Percentiles rank a stretch among this genome's conserved stretches.
Evolutionary conservation across 2,888 invertebrate genomes (phyloP).

Genomic region (Xanthia togata): DNA sequence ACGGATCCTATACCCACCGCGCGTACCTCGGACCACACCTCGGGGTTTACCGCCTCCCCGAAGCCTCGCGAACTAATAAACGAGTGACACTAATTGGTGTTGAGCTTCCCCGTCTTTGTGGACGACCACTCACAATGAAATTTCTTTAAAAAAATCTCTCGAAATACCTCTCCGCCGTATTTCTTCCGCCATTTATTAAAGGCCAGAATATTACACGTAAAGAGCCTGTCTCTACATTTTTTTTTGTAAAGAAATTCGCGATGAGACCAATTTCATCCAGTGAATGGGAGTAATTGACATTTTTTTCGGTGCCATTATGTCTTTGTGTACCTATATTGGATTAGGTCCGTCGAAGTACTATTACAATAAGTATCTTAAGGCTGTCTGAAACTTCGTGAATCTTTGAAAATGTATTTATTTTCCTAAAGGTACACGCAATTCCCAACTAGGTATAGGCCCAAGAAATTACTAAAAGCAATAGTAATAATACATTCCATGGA

Average conservation of each 20-base stretch:
- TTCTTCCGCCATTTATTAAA: slow-evolving; percentile 76
- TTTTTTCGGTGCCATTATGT: slow-evolving; percentile 57
- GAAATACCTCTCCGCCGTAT: slow-evolving; percentile 72
- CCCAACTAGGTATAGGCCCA: slow-evolving; percentile 9
- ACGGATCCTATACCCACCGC: slow-evolving; percentile 14
- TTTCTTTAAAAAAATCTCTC: slow-evolving; percentile 73
- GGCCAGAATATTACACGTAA: slow-evolving; percentile 74
- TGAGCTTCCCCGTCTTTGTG: slow-evolving; percentile 73
- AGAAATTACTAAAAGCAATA: slow-evolving; percentile 35
- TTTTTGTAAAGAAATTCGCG: slow-evolving; percentile 66
- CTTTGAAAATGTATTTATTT: slow-evolving; percentile 35
- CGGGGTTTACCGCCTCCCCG: slow-evolving; percentile 62
- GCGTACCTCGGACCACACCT: slow-evolving; percentile 43
- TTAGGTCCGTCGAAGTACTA: slow-evolving; percentile 29
- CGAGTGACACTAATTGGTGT: slow-evolving; percentile 86
- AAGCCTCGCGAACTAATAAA: slow-evolving; percentile 80
- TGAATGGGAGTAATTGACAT: slow-evolving; percentile 70
- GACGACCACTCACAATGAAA: slow-evolving; percentile 76
- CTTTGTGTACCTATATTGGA: slow-evolving; percentile 57
- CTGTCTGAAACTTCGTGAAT: slow-evolving; percentile 14
- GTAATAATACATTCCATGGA: slow-evolving; percentile 24
- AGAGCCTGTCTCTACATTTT: slow-evolving; percentile 68
- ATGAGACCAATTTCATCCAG: slow-evolving; percentile 71
- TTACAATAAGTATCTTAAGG: slow-evolving; percentile 19
- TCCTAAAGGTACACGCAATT: slow-evolving; percentile 9